Conservation (phyloP, 2,113 vertebrate species). For the Oceanodroma tethys region DNA sequence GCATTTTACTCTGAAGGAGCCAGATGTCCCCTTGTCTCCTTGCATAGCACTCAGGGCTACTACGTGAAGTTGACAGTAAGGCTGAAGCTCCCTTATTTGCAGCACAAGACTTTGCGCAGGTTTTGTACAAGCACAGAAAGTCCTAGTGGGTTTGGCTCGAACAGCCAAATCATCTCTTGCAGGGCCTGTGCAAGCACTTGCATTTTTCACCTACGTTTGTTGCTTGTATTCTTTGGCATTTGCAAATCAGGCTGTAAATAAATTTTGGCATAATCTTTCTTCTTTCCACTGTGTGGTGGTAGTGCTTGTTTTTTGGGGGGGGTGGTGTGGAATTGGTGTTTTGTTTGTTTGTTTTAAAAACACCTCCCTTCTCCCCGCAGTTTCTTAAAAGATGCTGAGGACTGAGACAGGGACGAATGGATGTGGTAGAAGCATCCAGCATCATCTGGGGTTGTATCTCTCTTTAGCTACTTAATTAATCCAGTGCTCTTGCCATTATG, state of each 20-base stretch:
- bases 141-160: background rate
- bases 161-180: background rate
- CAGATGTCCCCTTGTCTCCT: background rate
- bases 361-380: background rate
- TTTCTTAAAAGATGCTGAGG: background rate
- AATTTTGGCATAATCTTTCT: background rate
- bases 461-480: background rate
- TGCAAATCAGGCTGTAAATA: background rate
- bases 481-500: background rate
- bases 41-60: background rate
- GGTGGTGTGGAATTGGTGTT: background rate
- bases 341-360: background rate
- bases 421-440: background rate
- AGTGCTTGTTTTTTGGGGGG: background rate
- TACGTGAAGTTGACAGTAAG: background rate
- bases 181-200: background rate
- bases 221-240: constrained; percentile 11
- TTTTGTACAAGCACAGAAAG: background rate
- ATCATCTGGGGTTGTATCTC: background rate
- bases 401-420: background rate
- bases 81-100: background rate
- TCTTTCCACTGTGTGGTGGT: background rate
- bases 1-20: background rate
- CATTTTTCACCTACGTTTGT: background rate
- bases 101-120: background rate